A percentile compares a stretch with the other conserved stretches of the same genome.
These are phyloP conservation scores for Poecilia velifera DNA, from an alignment of 2,797 vertebrate genomes.

Conservation along the genomic window DNA sequence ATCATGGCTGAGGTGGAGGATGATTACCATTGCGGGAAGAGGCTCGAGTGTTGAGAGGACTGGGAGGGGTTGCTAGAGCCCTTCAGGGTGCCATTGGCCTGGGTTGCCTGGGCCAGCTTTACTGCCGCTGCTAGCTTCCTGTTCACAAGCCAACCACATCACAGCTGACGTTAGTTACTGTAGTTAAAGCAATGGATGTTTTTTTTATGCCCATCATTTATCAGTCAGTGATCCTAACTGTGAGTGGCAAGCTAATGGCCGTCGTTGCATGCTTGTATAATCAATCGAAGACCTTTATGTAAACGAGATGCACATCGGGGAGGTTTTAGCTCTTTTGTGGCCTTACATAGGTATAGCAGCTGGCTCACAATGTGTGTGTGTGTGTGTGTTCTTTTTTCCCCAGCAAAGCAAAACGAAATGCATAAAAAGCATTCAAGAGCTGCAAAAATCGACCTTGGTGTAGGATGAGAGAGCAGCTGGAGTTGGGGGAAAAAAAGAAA, in stretches of 20 bases:
- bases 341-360: conserved; percentile 29
- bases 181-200: conserved; percentile 50
- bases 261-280: conserved; percentile 15
- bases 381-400: conserved; percentile 1
- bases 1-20: conserved; percentile 50
- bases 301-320: conserved; percentile 19
- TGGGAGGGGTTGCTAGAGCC: conserved; percentile 88
- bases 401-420: conserved; percentile 32
- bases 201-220: conserved; percentile 25
- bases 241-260: conserved; percentile 21
- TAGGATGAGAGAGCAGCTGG: conserved; percentile 20
- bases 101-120: conserved; percentile 95
- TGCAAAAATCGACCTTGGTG: conserved; percentile 38
- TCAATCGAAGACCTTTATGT: conserved; percentile 13
- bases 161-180: conserved; percentile 75
- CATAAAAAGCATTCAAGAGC: conserved; percentile 44
- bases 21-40: conserved; percentile 95
- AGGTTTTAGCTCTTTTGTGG: conserved; percentile 33
- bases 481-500: conserved; percentile 35
- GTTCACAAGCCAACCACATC: conserved; percentile 84
- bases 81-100: conserved; percentile 96
- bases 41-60: conserved; percentile 89
- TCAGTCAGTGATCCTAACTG: conserved; percentile 27
- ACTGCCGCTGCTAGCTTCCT: conserved; percentile 98
- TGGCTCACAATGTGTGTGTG: conserved; percentile 21